Conservation (phyloP, 2,888 invertebrate genomes). For the Xiphydria camelus region DNA sequence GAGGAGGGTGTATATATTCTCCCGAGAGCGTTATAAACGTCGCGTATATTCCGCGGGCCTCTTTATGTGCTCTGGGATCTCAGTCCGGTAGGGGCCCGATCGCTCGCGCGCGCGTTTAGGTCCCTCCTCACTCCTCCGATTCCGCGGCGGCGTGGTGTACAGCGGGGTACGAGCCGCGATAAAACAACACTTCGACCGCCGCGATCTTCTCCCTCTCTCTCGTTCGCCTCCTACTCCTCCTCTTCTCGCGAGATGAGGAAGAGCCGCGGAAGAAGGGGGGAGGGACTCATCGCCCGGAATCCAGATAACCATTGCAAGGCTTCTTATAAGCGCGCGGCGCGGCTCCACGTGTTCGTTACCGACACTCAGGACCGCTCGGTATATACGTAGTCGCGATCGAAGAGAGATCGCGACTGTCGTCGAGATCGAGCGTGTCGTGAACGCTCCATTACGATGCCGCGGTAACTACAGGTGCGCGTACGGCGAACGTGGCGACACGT, state of each 20-base stretch:
- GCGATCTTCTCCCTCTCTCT: not conserved
- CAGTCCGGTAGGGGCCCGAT: slow-evolving; percentile 4
- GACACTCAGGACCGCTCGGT: too few species aligned
- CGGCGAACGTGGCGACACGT: too few species aligned
- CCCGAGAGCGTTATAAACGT: slow-evolving; percentile 26
- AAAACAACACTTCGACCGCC: slow-evolving; percentile 3
- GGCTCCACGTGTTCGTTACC: slow-evolving; percentile 2
- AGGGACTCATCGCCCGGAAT: slow-evolving; percentile 27
- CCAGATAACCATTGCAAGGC: slow-evolving; percentile 27
- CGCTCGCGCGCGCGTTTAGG: not conserved
- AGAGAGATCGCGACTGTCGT: too few species aligned
- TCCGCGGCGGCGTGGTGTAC: too few species aligned
- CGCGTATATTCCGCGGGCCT: slow-evolving; percentile 19
- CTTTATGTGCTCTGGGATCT: slow-evolving; percentile 21
- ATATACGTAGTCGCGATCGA: too few species aligned
- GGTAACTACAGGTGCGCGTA: too few species aligned
- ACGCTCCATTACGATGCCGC: too few species aligned
- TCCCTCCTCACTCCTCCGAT: too few species aligned
- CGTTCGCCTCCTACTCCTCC: not conserved
- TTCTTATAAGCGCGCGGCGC: too few species aligned
- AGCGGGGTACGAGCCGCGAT: not conserved
- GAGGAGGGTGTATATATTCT: slow-evolving; percentile 15
- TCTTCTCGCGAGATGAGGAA: slow-evolving; percentile 3
- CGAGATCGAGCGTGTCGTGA: too few species aligned
- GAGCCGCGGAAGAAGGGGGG: too few species aligned